Percentiles rank a stretch among this genome's conserved stretches.
Evolutionary conservation across 1,140 invertebrate genomes (phyloP).

Genomic region (Drosophila paulistorum): DNA sequence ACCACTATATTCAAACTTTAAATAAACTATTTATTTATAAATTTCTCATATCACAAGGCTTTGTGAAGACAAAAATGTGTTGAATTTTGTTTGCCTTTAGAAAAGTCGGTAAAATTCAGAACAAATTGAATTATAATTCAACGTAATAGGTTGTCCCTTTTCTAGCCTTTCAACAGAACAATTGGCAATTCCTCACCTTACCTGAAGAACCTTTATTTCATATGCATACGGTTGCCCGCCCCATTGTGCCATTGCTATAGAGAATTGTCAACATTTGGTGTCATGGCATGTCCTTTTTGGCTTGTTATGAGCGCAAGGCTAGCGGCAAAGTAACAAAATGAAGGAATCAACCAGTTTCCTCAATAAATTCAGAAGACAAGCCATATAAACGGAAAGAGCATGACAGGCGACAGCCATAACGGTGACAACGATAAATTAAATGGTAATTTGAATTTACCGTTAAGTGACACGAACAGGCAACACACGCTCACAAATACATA

Average conservation of each 20-base stretch:
- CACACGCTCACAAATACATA: constrained; percentile 24
- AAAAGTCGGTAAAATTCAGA: background rate
- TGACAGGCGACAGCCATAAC: constrained; percentile 81
- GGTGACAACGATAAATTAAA: constrained; percentile 81
- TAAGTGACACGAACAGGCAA: constrained; percentile 73
- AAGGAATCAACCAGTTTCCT: constrained; percentile 63
- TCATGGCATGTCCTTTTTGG: constrained; percentile 41
- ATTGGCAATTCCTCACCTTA: background rate
- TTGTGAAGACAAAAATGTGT: no score
- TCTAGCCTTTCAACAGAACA: background rate
- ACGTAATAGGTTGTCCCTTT: constrained; percentile 20
- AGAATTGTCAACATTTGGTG: constrained; percentile 50
- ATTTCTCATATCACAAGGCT: no score
- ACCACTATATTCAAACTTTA: no score
- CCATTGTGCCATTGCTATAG: background rate
- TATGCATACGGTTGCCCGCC: background rate
- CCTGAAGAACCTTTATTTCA: constrained; percentile 9
- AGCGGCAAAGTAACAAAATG: constrained; percentile 22
- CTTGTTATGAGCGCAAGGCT: constrained; percentile 57
- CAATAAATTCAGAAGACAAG: constrained; percentile 63
- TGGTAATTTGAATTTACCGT: constrained; percentile 82
- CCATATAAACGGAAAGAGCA: constrained; percentile 38
- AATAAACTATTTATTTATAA: no score
- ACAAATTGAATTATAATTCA: constrained; percentile 58
- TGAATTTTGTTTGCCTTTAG: no score